Evolutionary conservation across 2,113 vertebrate species (phyloP), one percentile per base, ranked within the genome.

Genomic region (Mugil cephalus): DNA sequence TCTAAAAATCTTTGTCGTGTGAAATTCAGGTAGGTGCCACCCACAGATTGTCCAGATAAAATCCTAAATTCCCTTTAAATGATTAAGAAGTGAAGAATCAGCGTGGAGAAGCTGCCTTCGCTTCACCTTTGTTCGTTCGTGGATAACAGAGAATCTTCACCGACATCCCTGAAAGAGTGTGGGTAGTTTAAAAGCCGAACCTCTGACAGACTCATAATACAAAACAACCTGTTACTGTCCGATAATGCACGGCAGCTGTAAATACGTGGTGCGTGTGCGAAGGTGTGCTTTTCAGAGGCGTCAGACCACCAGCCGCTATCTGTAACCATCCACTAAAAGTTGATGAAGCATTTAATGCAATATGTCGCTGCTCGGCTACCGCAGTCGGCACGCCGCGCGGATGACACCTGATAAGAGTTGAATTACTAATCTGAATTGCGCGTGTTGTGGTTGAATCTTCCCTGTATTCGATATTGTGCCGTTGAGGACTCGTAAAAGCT

Each of bases 221-320:
- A 59, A 67, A 58, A 38, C 55, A 74, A 52, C 46, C 51, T 56
- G 59, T 48, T 67, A 53, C n/a, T 15, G 42, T 45, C 50, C 59
- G 64, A 12, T 69, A 63, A 78, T 69, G 47, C 18, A 74, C 19
- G 4, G 9, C 40, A 36, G 60, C 36, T n/a, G 54, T 80, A 64
- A 80, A 80, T 69, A 21, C 45, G 13, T 66, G 58, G 65, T 58
- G 48, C 35, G 50, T 24, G 59, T n/a, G n/a, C n/a, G n/a, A n/a
- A 80, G 77, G 55, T 77, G 50, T 56, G 53, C 47, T 56, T 46
- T 77, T 54, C 60, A 69, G 79, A 69, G 62, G 68, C 43, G 48
- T 51, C 19, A 17, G 39, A 50, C 80, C 67, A 30, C 47, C 36
- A 38, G 61, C 84, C 68, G 50, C 68, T 71, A 68, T 87, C 67